Base-by-base conservation (phyloP, 2,113 vertebrate species). In the Willisornis vidua region DNA sequence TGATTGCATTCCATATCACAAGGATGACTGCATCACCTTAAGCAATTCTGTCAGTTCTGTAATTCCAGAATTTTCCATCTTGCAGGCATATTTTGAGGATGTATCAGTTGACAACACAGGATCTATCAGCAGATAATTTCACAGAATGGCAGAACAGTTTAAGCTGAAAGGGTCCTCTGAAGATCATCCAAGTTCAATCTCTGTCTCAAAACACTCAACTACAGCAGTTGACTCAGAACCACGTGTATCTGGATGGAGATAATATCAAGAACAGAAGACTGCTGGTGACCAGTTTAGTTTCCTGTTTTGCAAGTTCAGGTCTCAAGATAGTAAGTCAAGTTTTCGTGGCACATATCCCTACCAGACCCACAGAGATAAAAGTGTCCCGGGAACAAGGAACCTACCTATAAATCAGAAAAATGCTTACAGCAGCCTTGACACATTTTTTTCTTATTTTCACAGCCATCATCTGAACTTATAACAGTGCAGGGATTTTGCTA, bases 401-500 rank as follows among this genome's bases (percentile, higher is more conserved):
- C 6, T 13, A 46, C 5, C 13, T 22, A 25, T 62, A 85, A 93
- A 82, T 25, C 26, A 85, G 55, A 72, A 90, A 83, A 93, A 86
- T 0, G 1, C 19, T 72, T 86, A 14, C 43, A 61, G 62, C 5
- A 66, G 23, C 54, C 39, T 74, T 29, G 14, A 61, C 63, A 73
- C 10, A 39, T 59, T 92, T 96, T 91, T 79, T 49, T 68, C 25
- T 92, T 33, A 66, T 85, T 94, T 88, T 92, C 72, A 58, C 77
- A 13, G 59, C 6, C 29, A 52, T 84, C 51, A 67, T n/a, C 41
- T 80, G 75, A 68, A 39, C 14, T 94, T 82, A 67, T 29, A 87
- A 94, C 6, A 85, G 28, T 22, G 17, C 13, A 85, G 43, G 31
- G 51, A 85, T 65, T 54, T 58, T 77, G 12, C 25, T 52, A 37